Percentiles rank a stretch among this genome's conserved stretches.
Conservation (phyloP, 2,888 invertebrate genomes). For the Branchinecta sandiegonensis region DNA sequence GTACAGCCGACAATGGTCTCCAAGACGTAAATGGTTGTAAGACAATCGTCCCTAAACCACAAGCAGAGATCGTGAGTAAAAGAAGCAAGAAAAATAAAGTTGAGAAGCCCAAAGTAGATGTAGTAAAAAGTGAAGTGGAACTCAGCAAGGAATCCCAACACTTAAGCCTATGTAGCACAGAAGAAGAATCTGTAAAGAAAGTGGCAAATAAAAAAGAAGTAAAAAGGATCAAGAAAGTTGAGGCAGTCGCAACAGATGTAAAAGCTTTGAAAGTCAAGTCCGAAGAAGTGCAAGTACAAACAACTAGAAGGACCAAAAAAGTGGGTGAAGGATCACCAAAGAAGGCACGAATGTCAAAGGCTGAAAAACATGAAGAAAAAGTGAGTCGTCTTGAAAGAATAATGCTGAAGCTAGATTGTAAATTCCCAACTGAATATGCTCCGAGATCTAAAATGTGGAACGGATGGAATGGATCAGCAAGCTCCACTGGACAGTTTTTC, state of each 20-base stretch:
- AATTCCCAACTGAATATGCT: neutral
- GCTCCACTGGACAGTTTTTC: constrained; percentile 18
- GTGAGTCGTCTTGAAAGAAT: neutral
- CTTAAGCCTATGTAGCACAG: too few relatives aligned
- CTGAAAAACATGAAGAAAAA: neutral
- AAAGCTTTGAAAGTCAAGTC: too few relatives aligned
- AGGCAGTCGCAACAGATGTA: too few relatives aligned
- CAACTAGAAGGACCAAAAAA: too few relatives aligned
- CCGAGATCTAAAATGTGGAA: constrained; percentile 14
- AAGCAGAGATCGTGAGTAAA: too few relatives aligned
- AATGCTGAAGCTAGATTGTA: neutral
- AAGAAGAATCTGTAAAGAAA: too few relatives aligned
- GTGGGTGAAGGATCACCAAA: neutral
- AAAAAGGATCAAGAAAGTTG: too few relatives aligned
- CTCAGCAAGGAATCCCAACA: neutral
- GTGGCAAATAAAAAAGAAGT: too few relatives aligned
- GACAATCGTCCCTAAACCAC: too few relatives aligned
- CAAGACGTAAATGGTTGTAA: too few relatives aligned
- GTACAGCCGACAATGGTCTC: too few relatives aligned
- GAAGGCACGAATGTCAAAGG: neutral
- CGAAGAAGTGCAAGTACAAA: too few relatives aligned
- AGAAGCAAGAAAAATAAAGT: neutral
- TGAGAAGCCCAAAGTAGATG: neutral
- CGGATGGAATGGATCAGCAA: constrained; percentile 19
- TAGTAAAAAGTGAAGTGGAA: neutral